phyloP scores from a whole-genome alignment of 2,888 invertebrate species.

The Spodoptera picta region DNA sequence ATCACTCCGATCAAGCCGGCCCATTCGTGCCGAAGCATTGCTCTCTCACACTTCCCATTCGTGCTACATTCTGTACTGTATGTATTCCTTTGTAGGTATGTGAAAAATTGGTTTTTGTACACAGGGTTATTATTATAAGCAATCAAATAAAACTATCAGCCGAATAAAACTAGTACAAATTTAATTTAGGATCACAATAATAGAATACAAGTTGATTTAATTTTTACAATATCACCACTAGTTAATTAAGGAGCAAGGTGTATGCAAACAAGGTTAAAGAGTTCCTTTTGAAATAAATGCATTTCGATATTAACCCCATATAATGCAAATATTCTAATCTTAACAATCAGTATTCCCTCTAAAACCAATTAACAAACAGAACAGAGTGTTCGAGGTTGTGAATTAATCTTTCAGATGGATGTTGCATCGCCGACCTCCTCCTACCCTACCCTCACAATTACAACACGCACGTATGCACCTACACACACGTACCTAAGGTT shows the following conservation, averaged over 20 bases:
- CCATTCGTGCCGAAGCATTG: too few species aligned
- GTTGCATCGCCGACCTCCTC: constrained; percentile 49
- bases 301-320: constrained; percentile 40
- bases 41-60: too few species aligned
- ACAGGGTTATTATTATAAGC: not conserved
- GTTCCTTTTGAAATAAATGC: constrained; percentile 49
- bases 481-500: constrained; percentile 48
- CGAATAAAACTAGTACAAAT: constrained; percentile 78
- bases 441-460: constrained; percentile 45
- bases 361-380: constrained; percentile 43
- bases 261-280: constrained; percentile 36
- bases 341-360: constrained; percentile 34
- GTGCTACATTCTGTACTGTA: too few species aligned
- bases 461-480: constrained; percentile 47
- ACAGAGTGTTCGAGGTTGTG: constrained; percentile 43
- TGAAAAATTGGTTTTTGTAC: not conserved
- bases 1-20: too few species aligned
- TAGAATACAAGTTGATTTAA: constrained; percentile 66
- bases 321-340: constrained; percentile 49
- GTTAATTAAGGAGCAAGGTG: constrained; percentile 49
- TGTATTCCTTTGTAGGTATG: not conserved
- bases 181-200: constrained; percentile 86
- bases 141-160: constrained; percentile 67
- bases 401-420: constrained; percentile 44
- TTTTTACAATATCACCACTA: constrained; percentile 67